These are phyloP conservation scores for Otus sunia DNA, from an alignment of 2,113 vertebrate genomes.

Conservation along the genomic window DNA sequence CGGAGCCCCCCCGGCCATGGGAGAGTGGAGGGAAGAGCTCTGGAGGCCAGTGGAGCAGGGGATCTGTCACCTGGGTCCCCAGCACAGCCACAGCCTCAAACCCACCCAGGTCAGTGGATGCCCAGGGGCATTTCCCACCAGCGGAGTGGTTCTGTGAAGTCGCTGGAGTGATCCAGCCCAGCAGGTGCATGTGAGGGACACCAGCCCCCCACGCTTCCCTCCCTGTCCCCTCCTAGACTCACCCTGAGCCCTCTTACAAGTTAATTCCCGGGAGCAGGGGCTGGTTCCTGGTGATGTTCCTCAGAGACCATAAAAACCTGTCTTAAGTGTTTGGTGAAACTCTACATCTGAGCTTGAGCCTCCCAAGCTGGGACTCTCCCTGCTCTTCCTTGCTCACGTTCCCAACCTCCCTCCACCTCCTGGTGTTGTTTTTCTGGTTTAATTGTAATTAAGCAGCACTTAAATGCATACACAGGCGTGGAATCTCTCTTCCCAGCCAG, in stretches of 20 bases:
- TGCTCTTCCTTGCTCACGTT: not conserved
- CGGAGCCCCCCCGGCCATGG: fast-evolving
- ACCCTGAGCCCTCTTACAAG: not conserved
- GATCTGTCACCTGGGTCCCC: not conserved
- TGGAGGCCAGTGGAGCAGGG: fast-evolving
- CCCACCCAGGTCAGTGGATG: not conserved
- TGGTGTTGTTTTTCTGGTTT: not conserved
- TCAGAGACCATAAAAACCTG: not conserved
- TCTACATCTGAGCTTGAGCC: not conserved
- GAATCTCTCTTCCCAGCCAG: not conserved
- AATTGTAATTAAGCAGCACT: not conserved
- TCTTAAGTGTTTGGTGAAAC: not conserved
- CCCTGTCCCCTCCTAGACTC: not conserved
- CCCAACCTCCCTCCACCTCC: not conserved
- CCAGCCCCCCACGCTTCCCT: not conserved
- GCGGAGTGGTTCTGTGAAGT: no score
- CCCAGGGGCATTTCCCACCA: not conserved
- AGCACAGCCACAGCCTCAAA: not conserved
- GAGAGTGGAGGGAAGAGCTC: not conserved
- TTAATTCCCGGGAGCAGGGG: not conserved
- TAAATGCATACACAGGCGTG: not conserved
- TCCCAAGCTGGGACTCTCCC: not conserved
- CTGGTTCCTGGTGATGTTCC: not conserved
- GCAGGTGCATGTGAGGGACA: not conserved
- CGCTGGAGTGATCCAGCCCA: fast-evolving